Percentiles rank a stretch among this genome's conserved stretches.
Evolutionary conservation across 2,113 vertebrate genomes (phyloP).

Genomic region (Ailurus styani): DNA sequence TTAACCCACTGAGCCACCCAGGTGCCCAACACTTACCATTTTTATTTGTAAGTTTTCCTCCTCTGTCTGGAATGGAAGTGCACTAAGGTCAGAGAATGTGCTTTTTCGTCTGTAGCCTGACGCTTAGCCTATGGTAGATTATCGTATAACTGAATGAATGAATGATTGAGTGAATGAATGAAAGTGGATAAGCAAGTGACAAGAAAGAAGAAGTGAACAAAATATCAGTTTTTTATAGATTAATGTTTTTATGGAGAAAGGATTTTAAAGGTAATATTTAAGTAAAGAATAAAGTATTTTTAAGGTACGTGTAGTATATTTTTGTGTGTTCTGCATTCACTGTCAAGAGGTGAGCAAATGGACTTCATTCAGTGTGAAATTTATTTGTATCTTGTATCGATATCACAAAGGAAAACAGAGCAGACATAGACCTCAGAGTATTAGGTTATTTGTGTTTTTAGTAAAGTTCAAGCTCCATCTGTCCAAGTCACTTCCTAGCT

Average conservation of each 20-base stretch:
- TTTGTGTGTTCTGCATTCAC: conserved; percentile 50
- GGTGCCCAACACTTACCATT: background rate
- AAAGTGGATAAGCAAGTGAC: background rate
- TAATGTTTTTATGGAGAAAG: conserved; percentile 58
- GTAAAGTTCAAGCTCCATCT: background rate
- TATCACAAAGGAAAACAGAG: background rate
- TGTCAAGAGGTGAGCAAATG: conserved; percentile 57
- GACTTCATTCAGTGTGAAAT: background rate
- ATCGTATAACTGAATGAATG: background rate
- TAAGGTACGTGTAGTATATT: conserved; percentile 15
- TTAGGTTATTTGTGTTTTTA: background rate
- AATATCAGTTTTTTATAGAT: conserved; percentile 36
- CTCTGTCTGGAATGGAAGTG: background rate
- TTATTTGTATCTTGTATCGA: background rate
- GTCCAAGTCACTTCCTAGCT: background rate
- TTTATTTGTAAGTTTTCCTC: background rate
- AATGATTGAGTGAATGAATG: background rate
- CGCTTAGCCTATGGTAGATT: background rate
- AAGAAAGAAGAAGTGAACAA: background rate
- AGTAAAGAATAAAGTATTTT: conserved; percentile 9
- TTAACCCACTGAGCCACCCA: too few species aligned
- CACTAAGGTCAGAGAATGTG: background rate
- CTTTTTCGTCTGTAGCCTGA: background rate
- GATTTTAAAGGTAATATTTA: conserved; percentile 53
- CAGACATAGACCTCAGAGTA: background rate